Evolutionary conservation across 2,888 invertebrate species (phyloP).

Genomic region (Drosophila formosana): DNA sequence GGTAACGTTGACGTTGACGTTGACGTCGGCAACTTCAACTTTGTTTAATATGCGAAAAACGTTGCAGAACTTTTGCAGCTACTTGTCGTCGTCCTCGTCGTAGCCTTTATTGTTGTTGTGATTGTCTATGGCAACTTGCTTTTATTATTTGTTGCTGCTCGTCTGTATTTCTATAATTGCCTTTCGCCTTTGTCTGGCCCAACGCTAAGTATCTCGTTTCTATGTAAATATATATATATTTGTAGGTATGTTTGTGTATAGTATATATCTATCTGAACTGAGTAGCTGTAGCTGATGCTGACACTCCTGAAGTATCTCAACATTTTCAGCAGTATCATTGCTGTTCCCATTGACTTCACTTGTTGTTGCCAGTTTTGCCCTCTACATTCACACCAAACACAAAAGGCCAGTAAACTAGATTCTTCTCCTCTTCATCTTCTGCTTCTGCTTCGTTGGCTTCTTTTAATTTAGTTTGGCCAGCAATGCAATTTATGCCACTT

Average conservation of each 20-base stretch:
- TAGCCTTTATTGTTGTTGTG: slow-evolving; percentile 32
- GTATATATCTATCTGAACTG: slow-evolving; percentile 8
- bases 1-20: slow-evolving; percentile 28
- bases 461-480: slow-evolving; percentile 17
- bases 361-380: slow-evolving; percentile 13
- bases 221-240: not conserved
- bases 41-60: slow-evolving; percentile 81
- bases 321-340: slow-evolving; percentile 44
- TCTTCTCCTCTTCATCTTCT: not conserved
- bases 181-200: slow-evolving; percentile 67
- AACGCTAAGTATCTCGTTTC: slow-evolving; percentile 57
- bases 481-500: slow-evolving; percentile 42
- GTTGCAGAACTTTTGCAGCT: slow-evolving; percentile 74
- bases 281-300: slow-evolving; percentile 34
- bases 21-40: slow-evolving; percentile 59
- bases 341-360: slow-evolving; percentile 24
- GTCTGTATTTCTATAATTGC: slow-evolving; percentile 74
- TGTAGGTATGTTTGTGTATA: not conserved
- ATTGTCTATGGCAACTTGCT: slow-evolving; percentile 73
- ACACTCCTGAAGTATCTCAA: slow-evolving; percentile 47
- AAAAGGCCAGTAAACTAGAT: not conserved
- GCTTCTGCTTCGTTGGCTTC: not conserved
- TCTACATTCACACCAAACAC: not conserved
- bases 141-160: slow-evolving; percentile 77
- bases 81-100: slow-evolving; percentile 59